phyloP scores from a whole-genome alignment of 2,113 vertebrate genomes.

The Strix uralensis region DNA sequence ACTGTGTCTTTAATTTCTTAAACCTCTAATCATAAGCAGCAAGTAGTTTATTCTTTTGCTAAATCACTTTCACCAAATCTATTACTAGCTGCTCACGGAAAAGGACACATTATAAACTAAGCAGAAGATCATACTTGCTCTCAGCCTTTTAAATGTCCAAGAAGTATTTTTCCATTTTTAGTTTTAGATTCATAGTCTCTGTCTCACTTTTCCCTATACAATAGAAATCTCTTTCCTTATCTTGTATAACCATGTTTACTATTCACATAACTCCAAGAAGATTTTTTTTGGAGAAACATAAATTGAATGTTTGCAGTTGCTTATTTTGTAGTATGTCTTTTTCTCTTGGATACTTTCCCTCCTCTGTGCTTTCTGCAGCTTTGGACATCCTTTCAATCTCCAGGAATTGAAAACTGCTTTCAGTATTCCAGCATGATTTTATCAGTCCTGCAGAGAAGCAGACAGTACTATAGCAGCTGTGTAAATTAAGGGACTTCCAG shows the following conservation, averaged over 20 bases:
- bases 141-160: not conserved
- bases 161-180: not conserved
- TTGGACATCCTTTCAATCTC: not conserved
- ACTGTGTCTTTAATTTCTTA: conserved; percentile 4
- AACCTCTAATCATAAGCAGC: not conserved
- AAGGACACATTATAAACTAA: not conserved
- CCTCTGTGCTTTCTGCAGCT: not conserved
- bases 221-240: not conserved
- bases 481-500: not conserved
- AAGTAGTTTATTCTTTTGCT: conserved; percentile 3
- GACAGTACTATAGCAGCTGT: not conserved
- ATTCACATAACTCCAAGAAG: not conserved
- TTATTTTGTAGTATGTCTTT: not conserved
- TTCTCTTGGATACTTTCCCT: not conserved
- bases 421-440: not conserved
- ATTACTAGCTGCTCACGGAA: not conserved
- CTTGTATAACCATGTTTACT: not conserved
- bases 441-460: not conserved
- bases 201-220: not conserved
- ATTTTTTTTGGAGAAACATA: not conserved
- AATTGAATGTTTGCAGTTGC: not conserved
- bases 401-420: not conserved
- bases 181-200: not conserved
- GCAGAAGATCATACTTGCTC: not conserved
- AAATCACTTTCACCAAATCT: not conserved